phyloP scores from a whole-genome alignment of 2,888 invertebrate genomes.

The Mactromeris polynyma region DNA sequence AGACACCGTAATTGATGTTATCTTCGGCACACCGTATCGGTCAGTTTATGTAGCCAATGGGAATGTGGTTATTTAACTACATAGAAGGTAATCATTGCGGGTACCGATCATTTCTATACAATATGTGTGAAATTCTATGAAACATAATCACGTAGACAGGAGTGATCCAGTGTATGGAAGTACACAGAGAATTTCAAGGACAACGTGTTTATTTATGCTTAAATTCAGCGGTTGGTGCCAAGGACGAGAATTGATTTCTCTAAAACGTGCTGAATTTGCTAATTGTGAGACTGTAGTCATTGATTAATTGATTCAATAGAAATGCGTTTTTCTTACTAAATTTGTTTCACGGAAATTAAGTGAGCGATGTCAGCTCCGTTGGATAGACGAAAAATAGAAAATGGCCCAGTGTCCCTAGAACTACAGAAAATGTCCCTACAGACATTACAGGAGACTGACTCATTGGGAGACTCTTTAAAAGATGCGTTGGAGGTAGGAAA shows the following conservation, averaged over 20 bases:
- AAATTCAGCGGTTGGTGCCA: not conserved
- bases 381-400: not conserved
- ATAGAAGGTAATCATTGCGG: too few species aligned
- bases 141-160: too few species aligned
- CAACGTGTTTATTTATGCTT: not conserved
- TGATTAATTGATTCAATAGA: slow-evolving; percentile 1
- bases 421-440: not conserved
- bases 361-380: not conserved
- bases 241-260: not conserved
- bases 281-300: not conserved
- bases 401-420: not conserved
- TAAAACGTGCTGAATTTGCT: not conserved
- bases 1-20: not conserved
- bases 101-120: too few species aligned
- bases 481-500: slow-evolving; percentile 2
- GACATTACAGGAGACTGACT: not conserved
- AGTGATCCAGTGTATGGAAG: too few species aligned
- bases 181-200: not conserved
- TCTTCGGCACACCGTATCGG: not conserved
- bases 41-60: not conserved
- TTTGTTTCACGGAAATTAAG: not conserved
- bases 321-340: not conserved
- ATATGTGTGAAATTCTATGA: too few species aligned
- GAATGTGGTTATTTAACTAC: not conserved
- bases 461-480: not conserved